These are phyloP conservation scores for Dryoscopus gambensis DNA, from an alignment of 2,113 vertebrate species.

Conservation along the genomic window DNA sequence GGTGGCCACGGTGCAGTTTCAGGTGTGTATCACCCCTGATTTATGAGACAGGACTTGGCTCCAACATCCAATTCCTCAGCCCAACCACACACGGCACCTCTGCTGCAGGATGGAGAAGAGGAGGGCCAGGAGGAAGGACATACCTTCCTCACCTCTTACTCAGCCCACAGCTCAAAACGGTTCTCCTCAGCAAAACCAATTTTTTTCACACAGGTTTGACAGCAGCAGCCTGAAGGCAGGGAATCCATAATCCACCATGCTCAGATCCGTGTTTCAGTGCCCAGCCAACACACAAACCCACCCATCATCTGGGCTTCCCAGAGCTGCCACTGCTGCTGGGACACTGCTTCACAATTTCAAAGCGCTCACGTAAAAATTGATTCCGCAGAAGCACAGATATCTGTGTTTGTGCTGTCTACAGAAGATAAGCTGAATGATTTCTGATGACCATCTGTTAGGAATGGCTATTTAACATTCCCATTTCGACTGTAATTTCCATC, in stretches of 20 bases:
- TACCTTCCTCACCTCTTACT: not conserved
- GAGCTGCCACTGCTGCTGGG: not conserved
- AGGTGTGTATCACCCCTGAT: not conserved
- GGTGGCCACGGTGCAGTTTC: not conserved
- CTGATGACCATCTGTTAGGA: not conserved
- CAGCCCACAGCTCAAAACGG: not conserved
- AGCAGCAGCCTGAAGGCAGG: not conserved
- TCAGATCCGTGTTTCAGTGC: fast-evolving
- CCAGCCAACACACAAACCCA: fast-evolving
- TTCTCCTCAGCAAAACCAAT: not conserved
- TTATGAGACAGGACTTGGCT: not conserved
- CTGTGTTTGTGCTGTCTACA: not conserved
- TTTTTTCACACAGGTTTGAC: not conserved
- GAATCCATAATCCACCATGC: not conserved
- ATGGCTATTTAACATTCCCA: not conserved
- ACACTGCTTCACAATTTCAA: not conserved
- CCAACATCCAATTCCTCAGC: not conserved
- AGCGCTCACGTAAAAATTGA: not conserved
- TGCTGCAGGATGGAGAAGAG: not conserved
- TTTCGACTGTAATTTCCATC: not conserved
- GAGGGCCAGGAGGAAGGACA: not conserved
- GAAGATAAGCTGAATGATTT: not conserved
- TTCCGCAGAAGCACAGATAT: not conserved
- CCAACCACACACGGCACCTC: not conserved
- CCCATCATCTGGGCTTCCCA: not conserved